Base-by-base conservation (phyloP, 2,113 vertebrate genomes). In the Balaeniceps rex region DNA sequence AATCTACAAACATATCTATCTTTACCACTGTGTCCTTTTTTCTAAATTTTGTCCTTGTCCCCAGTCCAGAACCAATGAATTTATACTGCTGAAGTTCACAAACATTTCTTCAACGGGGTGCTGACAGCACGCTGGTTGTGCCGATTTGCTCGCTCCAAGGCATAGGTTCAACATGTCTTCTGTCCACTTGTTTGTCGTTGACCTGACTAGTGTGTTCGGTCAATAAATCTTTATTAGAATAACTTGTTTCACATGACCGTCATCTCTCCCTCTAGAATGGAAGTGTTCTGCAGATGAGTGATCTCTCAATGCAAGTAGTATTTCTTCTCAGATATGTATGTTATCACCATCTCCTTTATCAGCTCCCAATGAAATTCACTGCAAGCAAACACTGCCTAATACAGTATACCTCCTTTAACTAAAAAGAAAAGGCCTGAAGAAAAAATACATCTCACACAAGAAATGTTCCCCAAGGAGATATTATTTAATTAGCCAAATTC, bases 191-290 rank as follows among this genome's bases (percentile, higher is more conserved):
- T 83, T 96, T 86, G n/a, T 29, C 90, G 97, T 92, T 47, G 95
- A 98, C 94, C 77, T 60, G n/a, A 71, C 63, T 70, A 58, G 40
- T 77, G 75, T 94, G 38, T 63, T 83, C 42, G 28, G 90, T 95
- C 96, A 92, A 95, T 95, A 97, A 95, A 95, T 83, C 77, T 93
- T 90, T 88, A 92, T 57, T 80, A 88, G 47, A 94, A 47, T 83
- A 86, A 94, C 71, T 95, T 83, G 33, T 77, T 94, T 83, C 0
- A 0, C 33, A 23, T 71, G 66, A 83, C 83, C 91, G 36, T 74
- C 84, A 83, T 58, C 19, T 76, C 44, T 90, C 65, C 29, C 5
- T 2, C 70, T 55, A n/a, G 60, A 94, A 90, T 46, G 16, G 40
- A 85, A 92, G 34, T 42, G 25, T 55, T 94, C 76, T 91, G 22